A percentile compares a stretch with the other conserved stretches of the same genome.
Evolutionary conservation across 2,113 vertebrate species (phyloP).

Genomic region (Paedocypris sp.): DNA sequence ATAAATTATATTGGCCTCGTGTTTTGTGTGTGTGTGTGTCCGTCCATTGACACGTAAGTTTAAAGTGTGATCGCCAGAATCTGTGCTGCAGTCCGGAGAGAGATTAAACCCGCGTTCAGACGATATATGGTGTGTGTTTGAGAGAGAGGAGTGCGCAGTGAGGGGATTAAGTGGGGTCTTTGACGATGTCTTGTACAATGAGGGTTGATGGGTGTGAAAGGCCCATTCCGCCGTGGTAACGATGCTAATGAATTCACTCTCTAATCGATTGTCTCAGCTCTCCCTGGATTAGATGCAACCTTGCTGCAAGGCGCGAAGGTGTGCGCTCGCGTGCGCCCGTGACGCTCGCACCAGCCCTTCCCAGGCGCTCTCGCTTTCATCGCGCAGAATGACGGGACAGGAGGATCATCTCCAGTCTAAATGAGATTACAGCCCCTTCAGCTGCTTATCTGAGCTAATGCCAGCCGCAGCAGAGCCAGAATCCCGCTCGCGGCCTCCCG

Average conservation of each 20-base stretch:
- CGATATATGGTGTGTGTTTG: conserved; percentile 31
- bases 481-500: conserved; percentile 36
- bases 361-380: conserved; percentile 57
- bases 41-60: too few species aligned
- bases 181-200: conserved; percentile 64
- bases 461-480: conserved; percentile 80
- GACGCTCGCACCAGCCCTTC: conserved; percentile 62
- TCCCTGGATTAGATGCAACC: conserved; percentile 91
- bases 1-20: too few species aligned
- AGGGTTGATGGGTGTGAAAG: conserved; percentile 66
- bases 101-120: conserved; percentile 17
- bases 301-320: conserved; percentile 76
- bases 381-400: conserved; percentile 78
- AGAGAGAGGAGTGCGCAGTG: conserved; percentile 41
- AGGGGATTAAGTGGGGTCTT: conserved; percentile 61
- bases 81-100: conserved; percentile 10
- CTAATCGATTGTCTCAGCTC: conserved; percentile 91
- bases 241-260: conserved; percentile 92
- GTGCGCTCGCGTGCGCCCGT: conserved; percentile 37
- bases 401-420: conserved; percentile 98
- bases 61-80: neutral
- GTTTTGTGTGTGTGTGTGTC: neutral
- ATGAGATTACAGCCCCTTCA: conserved; percentile 99
- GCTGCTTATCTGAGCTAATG: conserved; percentile 98
- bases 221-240: conserved; percentile 70